A percentile compares a stretch with the other conserved stretches of the same genome.
Evolutionary conservation across 2,113 vertebrate species (phyloP).

Genomic region (Lophotis ruficrista): DNA sequence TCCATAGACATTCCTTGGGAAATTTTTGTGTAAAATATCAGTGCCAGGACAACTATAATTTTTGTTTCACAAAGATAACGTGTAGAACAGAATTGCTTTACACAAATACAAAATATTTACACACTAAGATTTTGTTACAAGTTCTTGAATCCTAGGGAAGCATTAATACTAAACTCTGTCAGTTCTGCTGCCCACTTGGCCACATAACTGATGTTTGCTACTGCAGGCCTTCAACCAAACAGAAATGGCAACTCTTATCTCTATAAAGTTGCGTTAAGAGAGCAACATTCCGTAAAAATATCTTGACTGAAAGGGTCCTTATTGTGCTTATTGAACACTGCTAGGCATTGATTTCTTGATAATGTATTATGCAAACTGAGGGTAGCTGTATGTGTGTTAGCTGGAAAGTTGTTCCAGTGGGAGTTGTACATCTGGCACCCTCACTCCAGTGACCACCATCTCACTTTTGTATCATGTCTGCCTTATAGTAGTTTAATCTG

Average conservation of each 20-base stretch:
- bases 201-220: neutral
- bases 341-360: slow-evolving; percentile 44
- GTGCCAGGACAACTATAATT: neutral
- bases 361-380: neutral
- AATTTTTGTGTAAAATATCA: neutral
- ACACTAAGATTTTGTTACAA: neutral
- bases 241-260: neutral
- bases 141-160: neutral
- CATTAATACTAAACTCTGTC: neutral
- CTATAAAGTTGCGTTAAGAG: slow-evolving; percentile 19
- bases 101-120: neutral
- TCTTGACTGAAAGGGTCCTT: slow-evolving; percentile 18
- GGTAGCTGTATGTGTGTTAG: neutral
- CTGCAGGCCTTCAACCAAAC: slow-evolving; percentile 7
- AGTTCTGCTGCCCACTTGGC: neutral
- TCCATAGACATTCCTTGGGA: neutral
- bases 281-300: neutral
- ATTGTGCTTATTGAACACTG: neutral
- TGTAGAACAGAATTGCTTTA: slow-evolving; percentile 6
- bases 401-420: slow-evolving; percentile 13
- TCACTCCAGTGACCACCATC: neutral
- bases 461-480: neutral
- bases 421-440: neutral
- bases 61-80: slow-evolving; percentile 8
- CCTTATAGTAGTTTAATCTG: slow-evolving; percentile 8